Base-by-base conservation (phyloP, 2,888 invertebrate genomes). In the Autographa pulchrina region DNA sequence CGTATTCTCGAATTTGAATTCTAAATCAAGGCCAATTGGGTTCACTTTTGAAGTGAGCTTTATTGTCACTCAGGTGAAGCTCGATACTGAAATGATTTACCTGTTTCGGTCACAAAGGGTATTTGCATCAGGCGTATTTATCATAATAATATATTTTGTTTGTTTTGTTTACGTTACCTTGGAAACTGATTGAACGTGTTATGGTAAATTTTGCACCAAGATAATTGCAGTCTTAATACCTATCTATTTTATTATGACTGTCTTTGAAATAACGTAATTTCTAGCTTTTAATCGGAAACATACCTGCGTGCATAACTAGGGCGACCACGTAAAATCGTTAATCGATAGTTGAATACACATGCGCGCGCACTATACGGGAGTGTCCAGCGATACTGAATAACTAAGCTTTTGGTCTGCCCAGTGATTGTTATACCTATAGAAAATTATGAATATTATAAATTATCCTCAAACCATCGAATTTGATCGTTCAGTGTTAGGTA, bases 291-390 rank as follows among this genome's bases (percentile, higher is more conserved):
- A 43, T 71, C 65, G 16, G 14, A 75, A 67, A 32, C 8, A 25
- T 32, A 35, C 35, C 4, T 35, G 25, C 25, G 41, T 61, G 68
- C 64, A 41, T 11, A 54, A 58, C 58, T 72, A 71, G 58, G 67
- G 56, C 71, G 48, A n/a, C 69, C 58, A 52, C 25, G 54, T 41
- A 43, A 70, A 83, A 84, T 84, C 83, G 80, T 83, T 84, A 83
- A 41, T 31, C 65, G 68, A 48, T 48, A 38, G 41, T 54, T 31
- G 48, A 62, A 38, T 62, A 68, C 73, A 72, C n/a, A 48, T 88
- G 88, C 88, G 88, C 88, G 88, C 88, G 88, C 88, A 88, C 79
- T 68, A 32, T 61, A 71, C n/a, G 68, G 82, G 85, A 83, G 83
- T 79, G 81, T 71, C 80, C 75, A 54, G 18, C 63, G 61, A 74